Base-by-base conservation (phyloP, 1,140 invertebrate genomes). In the Ridgeia piscesae region DNA sequence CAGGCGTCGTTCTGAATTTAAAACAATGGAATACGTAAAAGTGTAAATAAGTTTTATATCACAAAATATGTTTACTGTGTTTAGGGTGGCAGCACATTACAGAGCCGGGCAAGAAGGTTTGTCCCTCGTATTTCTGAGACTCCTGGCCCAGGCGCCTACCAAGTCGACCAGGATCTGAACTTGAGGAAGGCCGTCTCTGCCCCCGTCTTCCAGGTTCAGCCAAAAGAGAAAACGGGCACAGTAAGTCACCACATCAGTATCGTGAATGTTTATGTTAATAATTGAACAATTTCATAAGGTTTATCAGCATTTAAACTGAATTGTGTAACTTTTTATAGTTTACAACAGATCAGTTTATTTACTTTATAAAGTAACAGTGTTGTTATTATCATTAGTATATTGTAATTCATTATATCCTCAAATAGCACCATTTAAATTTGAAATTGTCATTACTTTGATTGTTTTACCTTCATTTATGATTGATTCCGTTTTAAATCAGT, bases 71-170 rank as follows among this genome's bases (percentile, higher is more conserved):
- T 27, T 88, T 35, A 31, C 33, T 91, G 89, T 91, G 34, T 92
- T 35, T 89, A 95, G 95, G 95, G 95, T 91, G 95, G 95, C 50
- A 94, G 93, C 89, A 94, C 94, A 89, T 89, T 96, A 31, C 94
- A 94, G 11, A 95, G 95, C 91, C 95, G 94, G 90, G 93, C 88
- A 93, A 95, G 42, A 94, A 93, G 92, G 42, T 94, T 95, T 58
- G 35, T 50, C 21, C 93, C 93, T 31, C 94, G 94, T 93, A 88
- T 92, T 31, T 89, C 58, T 11, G 91, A 92, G 89, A 93, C 92
- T 9, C 94, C 94, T 11, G 94, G 94, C 0, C 94, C 94, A 42
- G 94, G 94, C 34, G 48, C 92, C 31, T 94, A 94, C 90, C 27
- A 77, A 77, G 27, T 77, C 11, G 58, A 77, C 58, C 58, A 77